These are phyloP conservation scores for Scotopteryx bipunctaria DNA, from an alignment of 2,888 invertebrate species.

Conservation along the genomic window DNA sequence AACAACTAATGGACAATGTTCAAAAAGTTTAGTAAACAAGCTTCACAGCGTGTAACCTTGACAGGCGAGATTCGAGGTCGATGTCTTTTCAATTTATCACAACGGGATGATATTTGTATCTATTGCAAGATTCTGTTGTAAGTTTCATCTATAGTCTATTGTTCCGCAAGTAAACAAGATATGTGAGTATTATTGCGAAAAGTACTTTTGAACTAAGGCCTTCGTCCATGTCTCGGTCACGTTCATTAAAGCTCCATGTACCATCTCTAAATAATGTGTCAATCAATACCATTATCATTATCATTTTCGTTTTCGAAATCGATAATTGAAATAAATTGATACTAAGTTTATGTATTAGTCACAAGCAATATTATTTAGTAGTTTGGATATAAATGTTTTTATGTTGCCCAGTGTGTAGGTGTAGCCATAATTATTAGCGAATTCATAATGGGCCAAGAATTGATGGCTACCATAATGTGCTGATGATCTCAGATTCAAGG, in stretches of 20 bases:
- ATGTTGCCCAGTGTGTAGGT: not conserved
- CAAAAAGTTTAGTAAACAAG: conserved; percentile 33
- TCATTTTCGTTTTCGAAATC: conserved; percentile 12
- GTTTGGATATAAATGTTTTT: conserved; percentile 1
- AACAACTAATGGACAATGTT: not conserved
- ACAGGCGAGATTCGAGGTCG: conserved; percentile 42
- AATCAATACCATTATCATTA: conserved; percentile 18
- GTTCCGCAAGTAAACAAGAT: conserved; percentile 27
- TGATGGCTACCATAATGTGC: not conserved
- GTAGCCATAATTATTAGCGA: conserved; percentile 1
- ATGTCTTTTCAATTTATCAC: conserved; percentile 44
- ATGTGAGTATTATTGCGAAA: conserved; percentile 20
- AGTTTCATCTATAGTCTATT: conserved; percentile 24
- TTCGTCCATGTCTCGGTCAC: conserved; percentile 26
- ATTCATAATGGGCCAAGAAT: not conserved
- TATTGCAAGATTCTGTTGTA: conserved; percentile 35
- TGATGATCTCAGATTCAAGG: conserved; percentile 8
- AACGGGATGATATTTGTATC: conserved; percentile 33
- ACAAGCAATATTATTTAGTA: not conserved
- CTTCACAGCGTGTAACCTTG: conserved; percentile 39
- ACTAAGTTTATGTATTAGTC: not conserved
- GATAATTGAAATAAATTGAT: not conserved
- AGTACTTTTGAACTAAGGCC: conserved; percentile 10
- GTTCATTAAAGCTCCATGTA: conserved; percentile 10
- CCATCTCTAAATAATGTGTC: conserved; percentile 15